phyloP scores from a whole-genome alignment of 2,797 vertebrate species.

The Cossypha polioptera region DNA sequence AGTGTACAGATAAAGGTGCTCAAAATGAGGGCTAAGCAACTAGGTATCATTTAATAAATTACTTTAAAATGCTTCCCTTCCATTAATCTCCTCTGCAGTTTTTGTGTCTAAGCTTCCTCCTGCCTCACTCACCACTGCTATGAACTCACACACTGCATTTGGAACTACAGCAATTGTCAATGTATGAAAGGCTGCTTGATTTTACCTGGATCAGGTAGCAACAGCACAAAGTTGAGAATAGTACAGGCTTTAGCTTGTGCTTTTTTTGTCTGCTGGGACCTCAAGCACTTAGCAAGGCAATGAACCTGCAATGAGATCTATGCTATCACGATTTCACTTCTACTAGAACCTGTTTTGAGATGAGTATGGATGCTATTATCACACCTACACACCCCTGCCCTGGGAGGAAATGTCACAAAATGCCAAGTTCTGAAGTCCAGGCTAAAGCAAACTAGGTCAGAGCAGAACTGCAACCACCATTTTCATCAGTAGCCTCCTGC shows the following conservation, averaged over 20 bases:
- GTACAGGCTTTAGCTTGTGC: neutral
- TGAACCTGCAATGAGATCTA: neutral
- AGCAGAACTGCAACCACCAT: neutral
- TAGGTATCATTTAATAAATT: neutral
- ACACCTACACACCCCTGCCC: neutral
- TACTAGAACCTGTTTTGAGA: neutral
- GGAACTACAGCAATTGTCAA: neutral
- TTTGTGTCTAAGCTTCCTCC: neutral
- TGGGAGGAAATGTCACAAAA: neutral
- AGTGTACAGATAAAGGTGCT: neutral
- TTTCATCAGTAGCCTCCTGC: neutral
- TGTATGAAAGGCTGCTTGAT: neutral
- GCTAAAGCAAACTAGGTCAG: neutral
- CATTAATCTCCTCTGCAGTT: neutral
- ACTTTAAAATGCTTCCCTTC: neutral
- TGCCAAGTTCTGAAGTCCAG: neutral
- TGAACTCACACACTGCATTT: fast-evolving
- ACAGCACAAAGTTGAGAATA: neutral
- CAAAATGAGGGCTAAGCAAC: neutral
- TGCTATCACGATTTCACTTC: neutral
- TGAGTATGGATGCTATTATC: neutral
- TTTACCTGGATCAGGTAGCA: neutral
- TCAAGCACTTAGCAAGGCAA: neutral
- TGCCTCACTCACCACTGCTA: neutral
- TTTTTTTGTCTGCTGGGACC: neutral